Evolutionary conservation across 1,140 invertebrate genomes (phyloP), one percentile per base, ranked within the genome.

Genomic region (Ceratina australensis): DNA sequence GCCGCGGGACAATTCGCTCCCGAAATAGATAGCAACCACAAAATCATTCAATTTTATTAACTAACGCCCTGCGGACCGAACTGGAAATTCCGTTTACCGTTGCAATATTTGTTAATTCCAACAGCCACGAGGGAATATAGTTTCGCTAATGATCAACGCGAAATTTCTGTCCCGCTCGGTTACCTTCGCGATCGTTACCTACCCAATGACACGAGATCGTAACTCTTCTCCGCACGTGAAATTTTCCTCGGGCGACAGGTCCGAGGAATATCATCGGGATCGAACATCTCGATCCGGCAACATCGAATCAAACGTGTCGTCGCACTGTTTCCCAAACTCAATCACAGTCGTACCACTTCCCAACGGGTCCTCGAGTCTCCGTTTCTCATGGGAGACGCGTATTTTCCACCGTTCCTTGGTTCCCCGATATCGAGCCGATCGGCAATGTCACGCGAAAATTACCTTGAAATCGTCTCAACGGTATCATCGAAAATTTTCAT

Each of bases 381-480:
- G 18, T 24, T 80, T 56, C 52, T 26, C 16, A 1, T 42, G 67
- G n/a, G 28, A 42, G 52, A 26, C 22, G 18, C 49, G 22, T 18
- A 16, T 16, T 18, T 60, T 66, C 47, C 20, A 47, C 61, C 33
- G 33, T 42, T 54, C 13, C 3, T 20, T 42, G 28, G 4, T 47
- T 54, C 20, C 65, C 24, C 50, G 50, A 18, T 47, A 67, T 15
- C 49, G 3, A 15, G 1, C 10, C 20, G 10, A 20, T 50, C 64
- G 63, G 47, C 42, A 20, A 15, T 66, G 10, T 26, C 20, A 0
- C 65, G 7, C 18, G 10, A 10, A 24, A 50, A 33, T n/a, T 78
- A 78, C 75, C 81, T 78, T 73, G 69, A 67, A 60, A 54, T 64
- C 60, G 63, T 42, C 33, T 42, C 33, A 42, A 10, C 10, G 28